A percentile compares a stretch with the other conserved stretches of the same genome.
Evolutionary conservation across 2,113 vertebrate genomes (phyloP).

Genomic region (Nicator chloris): DNA sequence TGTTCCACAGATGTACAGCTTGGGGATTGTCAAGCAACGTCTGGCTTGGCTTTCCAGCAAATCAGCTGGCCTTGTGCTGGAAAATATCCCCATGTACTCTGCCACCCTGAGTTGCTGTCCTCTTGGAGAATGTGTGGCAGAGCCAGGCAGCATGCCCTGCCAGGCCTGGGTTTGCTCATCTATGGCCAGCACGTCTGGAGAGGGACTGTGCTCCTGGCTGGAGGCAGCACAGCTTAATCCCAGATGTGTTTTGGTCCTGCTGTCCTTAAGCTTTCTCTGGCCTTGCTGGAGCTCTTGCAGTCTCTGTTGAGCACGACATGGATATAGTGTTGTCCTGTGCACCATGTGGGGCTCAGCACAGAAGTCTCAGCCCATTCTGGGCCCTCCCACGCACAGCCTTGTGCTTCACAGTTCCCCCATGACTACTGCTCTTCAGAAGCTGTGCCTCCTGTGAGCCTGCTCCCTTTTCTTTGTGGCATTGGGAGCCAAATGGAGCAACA

Average conservation of each 20-base stretch:
- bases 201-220: background rate
- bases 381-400: accelerated
- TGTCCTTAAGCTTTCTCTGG: background rate
- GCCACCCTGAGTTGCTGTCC: background rate
- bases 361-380: background rate
- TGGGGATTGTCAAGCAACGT: background rate
- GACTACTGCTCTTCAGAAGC: background rate
- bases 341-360: accelerated
- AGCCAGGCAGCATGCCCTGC: background rate
- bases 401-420: background rate
- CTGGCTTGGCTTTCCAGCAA: background rate
- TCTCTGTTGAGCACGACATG: accelerated
- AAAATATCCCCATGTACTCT: background rate
- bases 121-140: background rate
- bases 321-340: background rate
- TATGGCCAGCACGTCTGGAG: background rate
- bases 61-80: background rate
- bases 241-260: background rate
- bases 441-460: background rate
- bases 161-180: background rate
- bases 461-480: background rate
- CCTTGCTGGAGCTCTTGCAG: background rate
- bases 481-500: background rate
- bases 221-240: background rate
- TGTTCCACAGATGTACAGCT: background rate